Conservation (phyloP, 2,797 vertebrate genomes). For the Numenius phaeopus region DNA sequence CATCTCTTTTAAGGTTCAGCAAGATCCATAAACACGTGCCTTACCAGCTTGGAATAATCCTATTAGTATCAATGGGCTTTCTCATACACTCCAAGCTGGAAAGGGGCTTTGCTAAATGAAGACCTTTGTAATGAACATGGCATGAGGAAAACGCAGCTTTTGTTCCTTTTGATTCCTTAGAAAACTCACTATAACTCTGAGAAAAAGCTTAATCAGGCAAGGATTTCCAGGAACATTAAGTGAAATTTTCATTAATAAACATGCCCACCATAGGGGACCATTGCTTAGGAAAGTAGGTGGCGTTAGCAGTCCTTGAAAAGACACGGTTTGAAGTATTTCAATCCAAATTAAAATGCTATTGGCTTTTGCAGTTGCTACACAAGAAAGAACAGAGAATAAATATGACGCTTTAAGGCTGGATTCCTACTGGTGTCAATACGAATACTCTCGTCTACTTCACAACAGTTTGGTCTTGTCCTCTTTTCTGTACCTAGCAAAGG, state of each 20-base stretch:
- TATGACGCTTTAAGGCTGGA: not conserved
- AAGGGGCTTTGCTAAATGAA: not conserved
- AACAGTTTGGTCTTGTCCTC: not conserved
- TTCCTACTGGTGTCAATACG: not conserved
- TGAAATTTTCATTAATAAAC: not conserved
- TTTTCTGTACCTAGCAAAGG: not conserved
- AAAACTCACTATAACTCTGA: not conserved
- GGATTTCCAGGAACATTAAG: not conserved
- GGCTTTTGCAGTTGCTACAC: not conserved
- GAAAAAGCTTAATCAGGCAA: not conserved
- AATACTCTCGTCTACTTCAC: not conserved
- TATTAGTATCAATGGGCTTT: not conserved
- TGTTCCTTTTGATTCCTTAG: conserved; percentile 15
- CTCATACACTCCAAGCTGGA: not conserved
- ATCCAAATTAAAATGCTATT: not conserved
- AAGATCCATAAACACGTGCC: not conserved
- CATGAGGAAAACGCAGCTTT: not conserved
- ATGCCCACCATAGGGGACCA: no score
- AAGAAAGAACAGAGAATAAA: not conserved
- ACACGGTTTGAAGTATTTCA: not conserved
- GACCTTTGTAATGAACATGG: not conserved
- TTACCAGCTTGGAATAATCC: conserved; percentile 9
- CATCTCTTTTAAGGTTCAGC: not conserved
- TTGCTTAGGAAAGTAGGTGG: not conserved
- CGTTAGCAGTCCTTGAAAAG: not conserved